Evolutionary conservation across 1,140 invertebrate genomes (phyloP), one percentile per base, ranked within the genome.

Genomic region (Drosophila grimshawi): DNA sequence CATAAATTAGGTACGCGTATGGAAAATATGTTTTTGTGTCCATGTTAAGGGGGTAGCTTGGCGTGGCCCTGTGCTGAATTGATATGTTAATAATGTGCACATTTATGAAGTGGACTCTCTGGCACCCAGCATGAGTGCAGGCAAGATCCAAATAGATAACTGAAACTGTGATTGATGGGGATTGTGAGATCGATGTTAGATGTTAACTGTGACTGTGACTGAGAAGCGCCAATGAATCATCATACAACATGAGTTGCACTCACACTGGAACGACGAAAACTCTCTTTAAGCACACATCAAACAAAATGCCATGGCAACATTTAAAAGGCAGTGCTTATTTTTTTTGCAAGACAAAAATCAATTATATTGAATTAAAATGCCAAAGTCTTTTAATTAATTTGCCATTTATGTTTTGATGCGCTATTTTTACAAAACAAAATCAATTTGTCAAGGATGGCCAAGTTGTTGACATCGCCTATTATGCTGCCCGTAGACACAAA

Each of bases 1-100:
- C 61, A 33, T 46, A 75, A 76, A 79, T 70, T 83, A 76, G 76
- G 60, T 32, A 41, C 70, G 48, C 75, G 65, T 60, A 60, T 66
- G 62, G 19, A 19, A 19, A 19, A 19, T 53, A 37, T 41, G 11
- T 3, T 3, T 7, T 7, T 11, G 46, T 7, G 7, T n/a, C 11
- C 19, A 10, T 8, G 33, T 3, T 5, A 3, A 19, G 32, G 49
- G 41, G 39, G 33, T 39, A 5, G 33, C 32, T 10, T 5, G 46
- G 53, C 77, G 53, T 41, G 63, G 19, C 19, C 19, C 19, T 64
- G 33, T 51, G 72, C 48, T 46, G 33, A 60, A 39, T 52, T 27
- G 8, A 67, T 64, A 72, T 69, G 19, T 83, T 63, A 48, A 19
- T 66, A 80, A 80, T 73, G 19, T 19, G 19, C 67, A 85, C 60